Evolutionary conservation across 2,113 vertebrate species (phyloP).

Genomic region (Sitta europaea): DNA sequence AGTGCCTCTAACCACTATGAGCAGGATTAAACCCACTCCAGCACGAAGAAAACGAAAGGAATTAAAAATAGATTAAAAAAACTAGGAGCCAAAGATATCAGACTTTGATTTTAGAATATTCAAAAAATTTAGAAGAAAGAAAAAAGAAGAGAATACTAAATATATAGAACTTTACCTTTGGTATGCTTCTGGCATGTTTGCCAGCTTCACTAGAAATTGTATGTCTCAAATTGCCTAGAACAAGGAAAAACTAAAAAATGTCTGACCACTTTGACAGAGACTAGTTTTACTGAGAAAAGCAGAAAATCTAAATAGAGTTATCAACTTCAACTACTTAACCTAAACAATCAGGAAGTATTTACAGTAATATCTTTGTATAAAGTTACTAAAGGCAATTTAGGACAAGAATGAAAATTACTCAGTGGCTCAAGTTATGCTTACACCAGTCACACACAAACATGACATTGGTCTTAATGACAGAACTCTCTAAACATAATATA

Average conservation of each 20-base stretch:
- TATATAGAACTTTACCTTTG: not conserved
- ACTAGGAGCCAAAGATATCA: not conserved
- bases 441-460: not conserved
- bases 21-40: not conserved
- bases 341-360: not conserved
- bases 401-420: not conserved
- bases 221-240: not conserved
- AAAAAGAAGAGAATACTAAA: not conserved
- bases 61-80: not conserved
- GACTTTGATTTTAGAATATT: not conserved
- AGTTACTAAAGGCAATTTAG: not conserved
- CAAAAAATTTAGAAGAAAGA: not conserved
- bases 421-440: not conserved
- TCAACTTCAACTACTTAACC: not conserved
- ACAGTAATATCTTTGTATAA: not conserved
- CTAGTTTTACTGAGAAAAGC: not conserved
- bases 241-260: not conserved
- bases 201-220: not conserved
- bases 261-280: not conserved
- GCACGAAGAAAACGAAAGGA: not conserved
- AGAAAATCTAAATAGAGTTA: not conserved
- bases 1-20: not conserved
- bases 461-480: not conserved
- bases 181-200: not conserved
- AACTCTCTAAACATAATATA: not conserved